Evolutionary conservation across 30 jellyfish, hydroid and myxozoan genomes (phyloP).

Genomic region (Aurelia sp.): DNA sequence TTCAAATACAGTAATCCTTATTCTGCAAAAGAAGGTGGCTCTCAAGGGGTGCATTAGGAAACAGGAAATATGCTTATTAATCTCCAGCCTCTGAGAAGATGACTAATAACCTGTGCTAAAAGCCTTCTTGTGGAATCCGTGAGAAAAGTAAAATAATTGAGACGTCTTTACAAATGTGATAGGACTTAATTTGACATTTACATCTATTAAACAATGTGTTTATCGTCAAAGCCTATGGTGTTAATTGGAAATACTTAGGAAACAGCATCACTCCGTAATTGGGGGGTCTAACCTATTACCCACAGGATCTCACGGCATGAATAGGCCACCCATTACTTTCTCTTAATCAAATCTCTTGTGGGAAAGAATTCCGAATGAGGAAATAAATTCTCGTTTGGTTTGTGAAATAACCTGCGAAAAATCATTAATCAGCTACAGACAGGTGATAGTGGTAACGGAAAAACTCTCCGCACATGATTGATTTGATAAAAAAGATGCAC

Average conservation of each 20-base stretch:
- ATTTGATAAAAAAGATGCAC: too few species aligned
- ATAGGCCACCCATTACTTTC: constrained; percentile 27
- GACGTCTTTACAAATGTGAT: neutral
- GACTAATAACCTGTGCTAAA: constrained; percentile 1
- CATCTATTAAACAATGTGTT: constrained; percentile 3
- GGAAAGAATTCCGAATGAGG: too few species aligned
- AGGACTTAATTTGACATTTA: neutral
- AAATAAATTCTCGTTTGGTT: too few species aligned
- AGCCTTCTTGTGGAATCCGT: constrained; percentile 7
- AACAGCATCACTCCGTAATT: constrained; percentile 30
- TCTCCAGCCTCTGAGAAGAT: constrained; percentile 16
- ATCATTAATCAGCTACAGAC: too few species aligned
- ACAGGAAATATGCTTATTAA: neutral
- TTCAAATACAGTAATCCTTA: too few species aligned
- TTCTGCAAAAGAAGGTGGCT: too few species aligned
- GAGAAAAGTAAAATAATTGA: neutral
- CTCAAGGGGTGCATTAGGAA: too few species aligned
- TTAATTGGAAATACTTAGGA: constrained; percentile 15
- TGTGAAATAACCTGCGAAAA: too few species aligned
- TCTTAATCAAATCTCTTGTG: too few species aligned
- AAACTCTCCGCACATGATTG: too few species aligned
- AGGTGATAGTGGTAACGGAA: too few species aligned
- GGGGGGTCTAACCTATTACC: constrained; percentile 2
- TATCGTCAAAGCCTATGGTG: constrained; percentile 17
- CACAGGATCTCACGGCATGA: neutral